Conservation (phyloP, 2,888 invertebrate species). For the Nephrotoma appendiculata region DNA sequence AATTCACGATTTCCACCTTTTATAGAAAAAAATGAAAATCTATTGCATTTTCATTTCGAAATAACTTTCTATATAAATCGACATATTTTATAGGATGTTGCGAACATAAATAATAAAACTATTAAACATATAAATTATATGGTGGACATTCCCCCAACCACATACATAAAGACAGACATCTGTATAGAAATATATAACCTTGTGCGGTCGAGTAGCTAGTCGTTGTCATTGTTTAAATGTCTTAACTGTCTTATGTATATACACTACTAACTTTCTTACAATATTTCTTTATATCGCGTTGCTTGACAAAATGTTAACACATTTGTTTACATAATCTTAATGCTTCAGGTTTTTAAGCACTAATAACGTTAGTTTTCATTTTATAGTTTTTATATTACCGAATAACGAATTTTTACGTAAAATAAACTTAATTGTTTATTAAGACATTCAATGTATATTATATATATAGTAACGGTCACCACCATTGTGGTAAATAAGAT, state of each 20-base stretch:
- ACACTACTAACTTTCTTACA: background rate
- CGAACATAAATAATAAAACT: background rate
- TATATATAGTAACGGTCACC: background rate
- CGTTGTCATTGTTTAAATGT: background rate
- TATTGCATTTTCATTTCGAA: background rate
- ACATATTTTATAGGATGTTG: background rate
- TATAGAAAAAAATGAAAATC: background rate
- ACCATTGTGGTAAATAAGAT: background rate
- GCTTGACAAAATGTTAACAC: background rate
- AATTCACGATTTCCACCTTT: background rate
- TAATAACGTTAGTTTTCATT: background rate
- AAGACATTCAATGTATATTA: background rate
- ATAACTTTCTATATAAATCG: background rate
- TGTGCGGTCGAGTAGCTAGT: background rate
- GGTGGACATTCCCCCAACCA: background rate
- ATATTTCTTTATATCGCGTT: background rate
- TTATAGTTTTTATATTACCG: background rate
- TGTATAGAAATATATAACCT: background rate
- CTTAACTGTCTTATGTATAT: background rate
- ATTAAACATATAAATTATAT: background rate
- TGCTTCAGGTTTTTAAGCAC: background rate
- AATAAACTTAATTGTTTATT: background rate
- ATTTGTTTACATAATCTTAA: background rate
- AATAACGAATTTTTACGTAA: background rate
- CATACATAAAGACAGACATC: background rate